Evolutionary conservation across 2,888 invertebrate genomes (phyloP), one percentile per base, ranked within the genome.

Genomic region (Oegoconia quadripuncta): DNA sequence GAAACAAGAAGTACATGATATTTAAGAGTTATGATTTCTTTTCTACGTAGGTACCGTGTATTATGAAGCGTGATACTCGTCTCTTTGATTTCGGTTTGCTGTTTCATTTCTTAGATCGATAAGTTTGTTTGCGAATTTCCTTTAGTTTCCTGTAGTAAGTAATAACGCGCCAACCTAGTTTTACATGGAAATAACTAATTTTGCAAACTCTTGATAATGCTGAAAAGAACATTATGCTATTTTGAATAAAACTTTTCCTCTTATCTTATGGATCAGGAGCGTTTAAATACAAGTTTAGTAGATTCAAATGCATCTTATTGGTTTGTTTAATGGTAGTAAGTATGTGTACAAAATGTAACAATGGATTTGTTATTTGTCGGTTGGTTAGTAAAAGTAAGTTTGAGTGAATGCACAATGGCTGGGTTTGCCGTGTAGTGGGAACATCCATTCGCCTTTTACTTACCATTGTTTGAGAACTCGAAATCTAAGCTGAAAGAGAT

Each of bases 371-470:
- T 50, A 60, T 67, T 58, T 59, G 55, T 60, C 50, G 50, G 49
- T 51, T 59, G 54, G 58, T 65, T 60, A 73, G 74, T 74, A 77
- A 77, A 76, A 77, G 74, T 74, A 60, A 66, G 54, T 50, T 44
- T 61, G 50, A 58, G 55, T 59, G 59, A 61, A 56, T 53, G 57
- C 60, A 71, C 73, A 71, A 73, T 72, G 49, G 59, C 44, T 52
- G 54, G 55, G 53, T 63, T 58, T 64, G 63, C 60, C 51, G 54
- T 59, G 55, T 57, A 70, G 67, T 77, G 74, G 62, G 73, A 78
- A 75, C 62, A 65, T 64, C 59, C 57, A 66, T 61, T 64, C 60
- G 56, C 72, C 69, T 74, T 72, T 72, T 76, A 76, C 78, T 76
- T 71, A 64, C 69, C 65, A 74, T 75, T 75, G 71, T 76, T 69